Conservation (phyloP, 2,797 vertebrate genomes). For the Coreius guichenoti region DNA sequence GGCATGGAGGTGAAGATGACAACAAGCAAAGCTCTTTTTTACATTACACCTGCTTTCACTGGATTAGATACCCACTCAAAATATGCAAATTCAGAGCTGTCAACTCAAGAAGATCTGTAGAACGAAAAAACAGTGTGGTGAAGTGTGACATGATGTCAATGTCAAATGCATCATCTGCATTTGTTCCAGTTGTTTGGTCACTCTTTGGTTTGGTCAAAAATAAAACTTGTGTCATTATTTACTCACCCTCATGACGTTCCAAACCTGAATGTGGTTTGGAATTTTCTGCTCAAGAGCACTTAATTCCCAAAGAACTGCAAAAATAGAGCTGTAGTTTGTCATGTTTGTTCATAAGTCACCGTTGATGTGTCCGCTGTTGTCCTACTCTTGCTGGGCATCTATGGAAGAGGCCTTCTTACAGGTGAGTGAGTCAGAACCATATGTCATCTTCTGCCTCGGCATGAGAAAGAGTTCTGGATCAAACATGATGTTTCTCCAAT, state of each 20-base stretch:
- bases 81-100: constrained; percentile 18
- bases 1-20: constrained; percentile 75
- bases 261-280: neutral
- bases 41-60: constrained; percentile 30
- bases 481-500: constrained; percentile 48
- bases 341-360: constrained; percentile 60
- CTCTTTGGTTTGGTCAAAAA: neutral
- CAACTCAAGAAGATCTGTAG: constrained; percentile 22
- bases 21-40: constrained; percentile 78
- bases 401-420: constrained; percentile 50
- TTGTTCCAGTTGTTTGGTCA: constrained; percentile 9
- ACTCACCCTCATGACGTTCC: neutral
- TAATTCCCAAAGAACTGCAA: constrained; percentile 55
- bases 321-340: constrained; percentile 63
- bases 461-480: constrained; percentile 33
- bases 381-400: constrained; percentile 39
- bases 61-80: constrained; percentile 36
- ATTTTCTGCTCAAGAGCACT: constrained; percentile 11
- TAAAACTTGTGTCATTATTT: constrained; percentile 6
- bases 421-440: constrained; percentile 54
- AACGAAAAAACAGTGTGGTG: neutral
- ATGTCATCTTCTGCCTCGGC: constrained; percentile 52
- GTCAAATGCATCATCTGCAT: neutral
- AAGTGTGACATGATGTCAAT: neutral
- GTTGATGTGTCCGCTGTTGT: constrained; percentile 53